Base-by-base conservation (phyloP, 2,888 invertebrate genomes). In the Lochmaea crataegi region DNA sequence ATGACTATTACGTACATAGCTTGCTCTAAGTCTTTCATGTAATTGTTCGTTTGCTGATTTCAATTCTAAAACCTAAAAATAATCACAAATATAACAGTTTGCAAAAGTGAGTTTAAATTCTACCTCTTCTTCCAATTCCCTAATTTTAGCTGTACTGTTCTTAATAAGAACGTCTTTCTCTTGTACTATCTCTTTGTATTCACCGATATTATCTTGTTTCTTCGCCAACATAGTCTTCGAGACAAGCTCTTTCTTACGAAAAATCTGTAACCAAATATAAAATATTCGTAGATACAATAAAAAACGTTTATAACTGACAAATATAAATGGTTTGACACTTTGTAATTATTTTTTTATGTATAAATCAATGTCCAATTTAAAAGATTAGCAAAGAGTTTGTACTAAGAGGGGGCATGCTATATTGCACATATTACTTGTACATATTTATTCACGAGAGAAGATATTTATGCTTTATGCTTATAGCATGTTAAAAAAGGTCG, bases 181-280 rank as follows among this genome's bases (percentile, higher is more conserved):
- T 38, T 78, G 77, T 0, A 78, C 74, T 2, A 78, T 80, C 71
- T 83, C 78, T 63, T 81, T 75, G 68, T 78, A 78, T 68, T 81
- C 68, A 3, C 77, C 75, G 6, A 76, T 45, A 75, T 76, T 79
- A 45, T 51, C 72, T n/a, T 53, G 53, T 18, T 77, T 82, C 71
- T 78, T 82, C 38, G 75, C 60, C 41, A 78, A 56, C 4, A 79
- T 65, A 41, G 79, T 77, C 68, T 80, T 82, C 10, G 78, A 79
- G n/a, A 81, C 80, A 9, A 81, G 81, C 68, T 82, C 81, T 66
- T 80, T 79, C 80, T 81, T 80, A 63, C 80, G 76, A 75, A 82
- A 83, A 75, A 83, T 81, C 80, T 81, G 58, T 9, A 77, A 78
- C 65, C 51, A 22, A 72, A 69, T 42, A 45, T 53, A 18, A 16